phyloP scores from a whole-genome alignment of 2,888 invertebrate species.

The Zeuzera pyrina region DNA sequence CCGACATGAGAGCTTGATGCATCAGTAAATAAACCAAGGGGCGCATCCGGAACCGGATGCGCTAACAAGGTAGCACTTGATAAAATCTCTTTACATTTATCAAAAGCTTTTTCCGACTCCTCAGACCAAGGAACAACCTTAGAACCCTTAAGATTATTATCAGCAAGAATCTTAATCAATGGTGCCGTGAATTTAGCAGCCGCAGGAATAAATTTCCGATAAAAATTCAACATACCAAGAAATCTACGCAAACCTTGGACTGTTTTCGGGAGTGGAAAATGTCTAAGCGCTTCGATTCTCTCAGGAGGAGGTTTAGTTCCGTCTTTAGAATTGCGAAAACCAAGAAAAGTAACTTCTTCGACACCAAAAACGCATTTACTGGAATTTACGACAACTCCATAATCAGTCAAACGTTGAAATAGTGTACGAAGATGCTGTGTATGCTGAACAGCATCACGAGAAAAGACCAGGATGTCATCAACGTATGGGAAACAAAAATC shows the following conservation, averaged over 20 bases:
- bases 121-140: constrained; percentile 3
- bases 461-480: constrained; percentile 6
- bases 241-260: no score
- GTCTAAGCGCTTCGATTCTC: constrained; percentile 6
- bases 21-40: no score
- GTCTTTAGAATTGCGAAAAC: constrained; percentile 14
- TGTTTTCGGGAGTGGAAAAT: constrained; percentile 9
- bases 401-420: constrained; percentile 20
- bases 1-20: no score
- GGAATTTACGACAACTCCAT: constrained; percentile 22
- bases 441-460: constrained; percentile 15
- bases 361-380: constrained; percentile 21
- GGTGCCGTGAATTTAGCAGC: constrained; percentile 9
- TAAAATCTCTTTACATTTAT: constrained; percentile 5
- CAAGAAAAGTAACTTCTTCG: constrained; percentile 19
- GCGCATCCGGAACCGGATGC: no score
- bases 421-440: constrained; percentile 17
- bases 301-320: constrained; percentile 15
- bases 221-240: no score
- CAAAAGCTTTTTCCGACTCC: constrained; percentile 1
- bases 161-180: constrained; percentile 2
- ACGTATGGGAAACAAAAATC: constrained; percentile 4
- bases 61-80: neutral
- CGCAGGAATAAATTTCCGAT: no score
- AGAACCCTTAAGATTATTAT: constrained; percentile 3